phyloP scores from a whole-genome alignment of 1,140 invertebrate species.

The Anastrepha ludens region DNA sequence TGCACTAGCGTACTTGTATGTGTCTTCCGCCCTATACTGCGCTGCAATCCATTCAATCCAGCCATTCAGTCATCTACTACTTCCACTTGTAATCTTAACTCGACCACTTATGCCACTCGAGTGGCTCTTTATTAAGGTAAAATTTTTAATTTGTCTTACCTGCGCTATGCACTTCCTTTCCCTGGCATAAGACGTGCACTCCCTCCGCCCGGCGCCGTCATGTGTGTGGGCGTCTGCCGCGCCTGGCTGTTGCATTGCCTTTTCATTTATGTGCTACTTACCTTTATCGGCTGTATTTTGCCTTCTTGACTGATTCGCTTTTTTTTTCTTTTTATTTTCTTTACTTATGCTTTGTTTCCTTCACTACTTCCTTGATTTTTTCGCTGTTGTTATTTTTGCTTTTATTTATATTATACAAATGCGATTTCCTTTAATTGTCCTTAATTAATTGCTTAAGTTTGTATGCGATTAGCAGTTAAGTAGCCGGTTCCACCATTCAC shows the following conservation, averaged over 20 bases:
- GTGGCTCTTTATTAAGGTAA: constrained; percentile 46
- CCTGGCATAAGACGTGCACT: not conserved
- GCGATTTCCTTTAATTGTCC: constrained; percentile 52
- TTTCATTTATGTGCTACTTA: not conserved
- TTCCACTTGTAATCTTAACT: constrained; percentile 37
- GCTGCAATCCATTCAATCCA: not conserved
- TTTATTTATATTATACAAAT: constrained; percentile 44
- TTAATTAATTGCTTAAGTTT: constrained; percentile 57
- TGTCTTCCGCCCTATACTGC: too few relatives aligned
- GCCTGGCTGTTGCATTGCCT: not conserved
- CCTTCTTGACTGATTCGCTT: not conserved
- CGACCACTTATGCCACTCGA: constrained; percentile 7
- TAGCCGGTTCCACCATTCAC: not conserved
- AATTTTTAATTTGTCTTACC: constrained; percentile 50
- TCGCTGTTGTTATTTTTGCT: constrained; percentile 5
- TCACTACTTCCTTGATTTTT: not conserved
- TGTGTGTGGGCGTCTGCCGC: not conserved
- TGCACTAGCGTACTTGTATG: not conserved
- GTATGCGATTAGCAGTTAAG: constrained; percentile 50
- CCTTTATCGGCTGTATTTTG: constrained; percentile 15
- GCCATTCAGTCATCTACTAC: not conserved
- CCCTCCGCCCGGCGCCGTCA: too few relatives aligned
- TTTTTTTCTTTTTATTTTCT: not conserved
- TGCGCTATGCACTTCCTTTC: constrained; percentile 32
- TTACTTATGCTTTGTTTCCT: not conserved